Evolutionary conservation across 2,113 vertebrate genomes (phyloP), one percentile per base, ranked within the genome.

Genomic region (Cnemophilus loriae): DNA sequence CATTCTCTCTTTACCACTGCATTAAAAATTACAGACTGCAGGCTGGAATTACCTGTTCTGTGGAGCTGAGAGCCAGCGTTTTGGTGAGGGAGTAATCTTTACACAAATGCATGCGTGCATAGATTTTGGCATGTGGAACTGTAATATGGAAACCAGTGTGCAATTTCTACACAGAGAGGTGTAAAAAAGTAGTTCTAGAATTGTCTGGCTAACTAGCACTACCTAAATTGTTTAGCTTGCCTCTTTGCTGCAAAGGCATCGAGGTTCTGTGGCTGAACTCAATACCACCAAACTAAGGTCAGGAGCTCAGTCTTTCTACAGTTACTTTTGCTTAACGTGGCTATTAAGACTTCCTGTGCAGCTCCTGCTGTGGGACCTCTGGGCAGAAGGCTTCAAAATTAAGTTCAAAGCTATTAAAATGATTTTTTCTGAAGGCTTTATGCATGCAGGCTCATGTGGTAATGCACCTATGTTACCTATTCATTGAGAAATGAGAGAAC

Each of bases 101-200:
- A 19, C 19, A 10, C 11, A 46, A 44, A 37, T 39, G 4, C 11
- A 5, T 1, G 6, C 9, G 19, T 37, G 33, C 2, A 9, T 3
- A 17, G 69, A 22, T 26, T 50, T 42, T 56, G 60, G 50, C 12
- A 7, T 3, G 30, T 80, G 33, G 27, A 55, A 21, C 16, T 28
- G 7, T 23, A 68, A 9, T n/a, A 3, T 6, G 3, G 35, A 57
- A 86, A 41, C 6, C 10, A 6, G 15, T 2, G 21, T 35, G 41
- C 24, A 11, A n/a, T 28, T 88, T 80, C 57, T 63, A 26, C 32
- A 13, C 16, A n/a, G 39, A 78, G 76, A 35, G 3, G 3, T 35
- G 21, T 64, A 50, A 5, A n/a, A 52, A 50, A 23, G 22, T 30
- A 50, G 26, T 12, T 33, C 5, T 6, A 33, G 8, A 30, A 30